Conservation (phyloP, 2,888 invertebrate species). For the Apotomis betuletana region DNA sequence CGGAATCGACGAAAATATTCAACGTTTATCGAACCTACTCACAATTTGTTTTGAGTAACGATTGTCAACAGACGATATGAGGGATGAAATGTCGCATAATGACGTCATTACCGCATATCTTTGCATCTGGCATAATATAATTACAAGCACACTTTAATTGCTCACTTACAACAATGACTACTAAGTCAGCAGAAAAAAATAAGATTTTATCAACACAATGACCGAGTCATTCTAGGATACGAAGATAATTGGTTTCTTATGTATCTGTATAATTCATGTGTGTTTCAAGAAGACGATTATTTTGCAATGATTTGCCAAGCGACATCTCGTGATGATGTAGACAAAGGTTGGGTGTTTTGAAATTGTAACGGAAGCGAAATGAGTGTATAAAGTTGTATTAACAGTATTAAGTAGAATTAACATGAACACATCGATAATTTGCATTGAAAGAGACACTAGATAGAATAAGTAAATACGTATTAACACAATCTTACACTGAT, state of each 20-base stretch:
- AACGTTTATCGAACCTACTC: too few species aligned
- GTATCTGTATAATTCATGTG: constrained; percentile 2
- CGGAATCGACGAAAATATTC: too few species aligned
- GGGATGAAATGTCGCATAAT: too few species aligned
- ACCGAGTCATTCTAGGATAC: constrained; percentile 1
- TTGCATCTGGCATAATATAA: neutral
- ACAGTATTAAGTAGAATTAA: too few species aligned
- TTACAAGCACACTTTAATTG: constrained; percentile 2
- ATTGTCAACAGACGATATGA: too few species aligned
- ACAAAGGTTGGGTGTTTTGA: neutral
- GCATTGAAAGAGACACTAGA: too few species aligned
- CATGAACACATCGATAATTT: too few species aligned
- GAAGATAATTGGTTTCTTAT: neutral
- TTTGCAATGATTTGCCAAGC: neutral
- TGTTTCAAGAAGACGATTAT: constrained; percentile 14
- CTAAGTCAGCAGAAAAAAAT: constrained; percentile 3
- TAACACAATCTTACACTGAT: too few species aligned
- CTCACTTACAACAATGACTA: constrained; percentile 8
- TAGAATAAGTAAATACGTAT: too few species aligned
- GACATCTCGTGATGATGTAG: neutral
- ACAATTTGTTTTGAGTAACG: too few species aligned
- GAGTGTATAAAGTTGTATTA: too few species aligned
- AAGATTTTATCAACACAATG: constrained; percentile 20
- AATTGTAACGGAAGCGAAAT: too few species aligned
- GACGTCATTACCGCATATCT: neutral